Percentiles rank a stretch among this genome's conserved stretches.
phyloP scores from a whole-genome alignment of 2,113 vertebrate genomes.

The Phalacrocorax brasilianus region DNA sequence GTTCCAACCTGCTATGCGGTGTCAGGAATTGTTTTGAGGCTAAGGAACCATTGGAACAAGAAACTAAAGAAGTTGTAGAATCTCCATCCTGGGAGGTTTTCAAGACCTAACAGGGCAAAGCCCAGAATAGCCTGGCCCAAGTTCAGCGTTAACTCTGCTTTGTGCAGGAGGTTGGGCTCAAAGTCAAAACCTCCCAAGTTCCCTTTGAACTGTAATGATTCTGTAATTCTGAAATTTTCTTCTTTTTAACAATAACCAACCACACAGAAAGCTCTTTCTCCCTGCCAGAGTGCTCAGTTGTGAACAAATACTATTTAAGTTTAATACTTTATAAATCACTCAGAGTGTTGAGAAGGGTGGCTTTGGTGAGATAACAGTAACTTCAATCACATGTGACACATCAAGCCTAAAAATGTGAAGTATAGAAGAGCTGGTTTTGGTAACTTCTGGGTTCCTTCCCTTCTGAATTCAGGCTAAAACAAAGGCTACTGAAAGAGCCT shows the following conservation, averaged over 20 bases:
- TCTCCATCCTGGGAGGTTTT: background rate
- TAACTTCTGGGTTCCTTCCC: background rate
- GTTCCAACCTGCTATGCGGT: background rate
- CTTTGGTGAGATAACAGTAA: background rate
- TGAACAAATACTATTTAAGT: background rate
- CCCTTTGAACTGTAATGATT: background rate
- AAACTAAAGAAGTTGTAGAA: background rate
- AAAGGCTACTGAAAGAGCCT: background rate
- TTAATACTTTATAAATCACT: background rate
- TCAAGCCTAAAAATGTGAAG: background rate
- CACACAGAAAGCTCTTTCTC: background rate
- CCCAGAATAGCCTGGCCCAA: background rate
- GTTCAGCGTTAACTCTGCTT: background rate
- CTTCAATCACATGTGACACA: background rate
- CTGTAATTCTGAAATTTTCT: background rate
- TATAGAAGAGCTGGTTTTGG: background rate
- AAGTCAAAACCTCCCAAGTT: background rate
- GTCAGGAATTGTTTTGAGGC: background rate
- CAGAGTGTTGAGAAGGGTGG: background rate
- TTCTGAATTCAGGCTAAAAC: background rate
- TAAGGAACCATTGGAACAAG: background rate
- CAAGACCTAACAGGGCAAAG: background rate
- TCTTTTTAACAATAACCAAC: background rate
- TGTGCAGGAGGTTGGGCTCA: background rate
- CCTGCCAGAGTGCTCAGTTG: background rate